Base-by-base conservation (phyloP, 2,888 invertebrate species). In the Oscheius sp. region DNA sequence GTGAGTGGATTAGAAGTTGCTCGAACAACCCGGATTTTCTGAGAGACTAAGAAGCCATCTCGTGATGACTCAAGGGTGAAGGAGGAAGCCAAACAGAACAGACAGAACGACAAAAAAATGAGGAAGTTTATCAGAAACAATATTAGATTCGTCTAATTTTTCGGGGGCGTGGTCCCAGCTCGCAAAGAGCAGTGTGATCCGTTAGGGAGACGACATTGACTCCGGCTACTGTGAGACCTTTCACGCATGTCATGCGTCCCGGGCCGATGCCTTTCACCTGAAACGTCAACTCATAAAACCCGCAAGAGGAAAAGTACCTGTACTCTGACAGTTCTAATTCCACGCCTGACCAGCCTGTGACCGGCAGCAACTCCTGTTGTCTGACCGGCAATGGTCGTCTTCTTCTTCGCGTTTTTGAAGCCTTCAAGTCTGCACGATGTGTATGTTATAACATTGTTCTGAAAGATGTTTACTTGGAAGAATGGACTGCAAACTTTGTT, bases 381-480 rank as follows among this genome's bases (percentile, higher is more conserved):
- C 90, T 98, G 84, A 1, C 96, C 97, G 51, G 97, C 74, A 87
- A 97, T 94, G 89, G 96, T 96, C 4, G 97, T 97, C 78, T 96
- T 96, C 90, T 97, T 97, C 84, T 94, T 93, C 0, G 96, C 93
- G 90, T 96, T 95, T 90, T 95, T 96, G 88, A 96, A 98, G 3
- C 97, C 97, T 90, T 96, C 96, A 84, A 93, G 92, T 0, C 96
- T 96, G 50, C 86, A 85, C 33, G 88, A 88, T 13, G 88, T 88
- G 63, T 86, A 86, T 13, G 84, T 85, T 65, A 87, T 81, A 35
- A 81, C 73, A 32, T 82, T 76, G 57, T 82, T 78, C 82, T 62
- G 37, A 50, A 63, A 47, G 9, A 66, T 48, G 4, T 10, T 66
- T 51, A 50, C 32, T 50, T 2, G 21, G 9, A 5, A 66, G 42